These are phyloP conservation scores for Lamellibrachia satsuma DNA, from an alignment of 2,888 invertebrate genomes.

Conservation along the genomic window DNA sequence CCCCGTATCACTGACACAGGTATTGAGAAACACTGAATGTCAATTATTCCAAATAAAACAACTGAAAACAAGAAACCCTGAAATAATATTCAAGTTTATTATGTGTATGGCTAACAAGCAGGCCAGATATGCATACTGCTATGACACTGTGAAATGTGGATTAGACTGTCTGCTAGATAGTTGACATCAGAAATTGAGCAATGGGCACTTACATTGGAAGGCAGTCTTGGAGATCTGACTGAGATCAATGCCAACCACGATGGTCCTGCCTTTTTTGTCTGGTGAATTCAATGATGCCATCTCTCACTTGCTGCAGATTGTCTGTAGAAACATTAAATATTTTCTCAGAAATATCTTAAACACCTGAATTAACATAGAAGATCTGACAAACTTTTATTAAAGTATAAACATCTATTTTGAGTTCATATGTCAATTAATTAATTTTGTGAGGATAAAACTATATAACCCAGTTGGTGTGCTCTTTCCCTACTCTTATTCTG, in stretches of 20 bases:
- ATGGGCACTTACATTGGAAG: conserved; percentile 18
- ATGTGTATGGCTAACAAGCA: background rate
- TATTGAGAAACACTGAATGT: too few relatives aligned
- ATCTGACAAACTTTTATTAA: background rate
- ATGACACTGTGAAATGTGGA: background rate
- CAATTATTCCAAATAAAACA: too few relatives aligned
- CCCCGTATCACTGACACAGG: too few relatives aligned
- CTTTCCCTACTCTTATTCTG: background rate
- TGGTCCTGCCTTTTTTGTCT: background rate
- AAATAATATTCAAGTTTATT: background rate
- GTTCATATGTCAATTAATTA: background rate
- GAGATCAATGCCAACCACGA: conserved; percentile 23
- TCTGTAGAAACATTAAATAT: background rate
- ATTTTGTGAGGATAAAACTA: background rate
- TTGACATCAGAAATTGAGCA: background rate
- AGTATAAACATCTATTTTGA: background rate
- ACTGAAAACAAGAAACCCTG: too few relatives aligned
- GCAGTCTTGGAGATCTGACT: conserved; percentile 23
- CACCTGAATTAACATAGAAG: background rate
- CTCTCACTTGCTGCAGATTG: background rate
- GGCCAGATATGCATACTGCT: background rate
- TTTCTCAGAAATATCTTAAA: background rate
- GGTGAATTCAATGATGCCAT: background rate
- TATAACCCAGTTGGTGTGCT: background rate
- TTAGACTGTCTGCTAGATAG: background rate